Base-by-base conservation (phyloP, 2,888 invertebrate species). In the Andrena haemorrhoa region DNA sequence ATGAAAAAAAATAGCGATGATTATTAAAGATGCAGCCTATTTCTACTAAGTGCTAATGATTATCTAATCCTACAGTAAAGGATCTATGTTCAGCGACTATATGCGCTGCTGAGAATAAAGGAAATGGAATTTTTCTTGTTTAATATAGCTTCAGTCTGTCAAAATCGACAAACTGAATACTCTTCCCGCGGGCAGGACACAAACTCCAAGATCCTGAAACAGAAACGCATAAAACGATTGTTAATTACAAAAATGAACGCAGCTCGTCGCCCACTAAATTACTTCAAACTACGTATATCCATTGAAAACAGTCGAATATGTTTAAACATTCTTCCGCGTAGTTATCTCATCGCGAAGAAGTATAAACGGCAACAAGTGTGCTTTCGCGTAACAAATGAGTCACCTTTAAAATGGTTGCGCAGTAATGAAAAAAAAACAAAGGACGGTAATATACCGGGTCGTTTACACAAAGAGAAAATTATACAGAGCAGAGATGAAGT, bases 71-170 rank as follows among this genome's bases (percentile, higher is more conserved):
- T 75, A 69, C 65, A 6, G 63, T 61, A 84, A 20, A 5, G 33
- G 51, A 68, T 69, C 71, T 77, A 79, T 69, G 29, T 72, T 75
- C 41, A 76, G 71, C 61, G 49, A 64, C 69, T 86, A 88, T 88
- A 88, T 88, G 86, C 87, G 86, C 81, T 65, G 31, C 61, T 74
- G 56, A 72, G 7, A 75, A 53, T 72, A 70, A 70, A 75, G 41
- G 2, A 72, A 41, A 79, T 66, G 12, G 49, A 56, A 60, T 65
- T 23, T 51, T 74, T 10, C 58, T 49, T 53, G 47, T 68, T 35
- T 71, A 56, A 41, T 73, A 41, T 70, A 58, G 56, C 56, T 20
- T 72, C 47, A 71, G 70, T 75, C 29, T 49, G 58, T 64, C 61
- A 49, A 51, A 75, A 49, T 70, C 49, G 72, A 60, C 64, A 75